A percentile compares a stretch with the other conserved stretches of the same genome.
Evolutionary conservation across 2,113 vertebrate species (phyloP).

Genomic region (Erythrolamprus reginae): DNA sequence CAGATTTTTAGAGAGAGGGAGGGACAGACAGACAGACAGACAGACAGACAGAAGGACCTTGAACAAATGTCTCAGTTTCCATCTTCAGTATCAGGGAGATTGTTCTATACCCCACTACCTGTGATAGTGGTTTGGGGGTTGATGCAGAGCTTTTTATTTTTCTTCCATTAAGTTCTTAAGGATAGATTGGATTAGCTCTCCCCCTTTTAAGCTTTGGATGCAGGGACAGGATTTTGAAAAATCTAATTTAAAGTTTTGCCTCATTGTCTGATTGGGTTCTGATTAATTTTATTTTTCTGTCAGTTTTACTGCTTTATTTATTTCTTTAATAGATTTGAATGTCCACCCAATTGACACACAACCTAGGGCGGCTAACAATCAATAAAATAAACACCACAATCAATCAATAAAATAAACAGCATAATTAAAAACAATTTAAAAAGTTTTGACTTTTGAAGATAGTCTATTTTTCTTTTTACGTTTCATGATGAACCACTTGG

Average conservation of each 20-base stretch:
- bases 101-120: background rate
- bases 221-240: background rate
- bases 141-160: background rate
- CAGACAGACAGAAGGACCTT: background rate
- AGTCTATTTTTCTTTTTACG: background rate
- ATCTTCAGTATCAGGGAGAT: background rate
- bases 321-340: background rate
- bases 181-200: background rate
- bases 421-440: background rate
- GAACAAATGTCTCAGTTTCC: background rate
- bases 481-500: background rate
- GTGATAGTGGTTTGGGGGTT: background rate
- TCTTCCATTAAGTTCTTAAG: background rate
- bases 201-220: background rate
- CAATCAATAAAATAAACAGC: background rate
- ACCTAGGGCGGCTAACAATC: background rate
- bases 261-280: background rate
- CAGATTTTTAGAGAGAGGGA: background rate
- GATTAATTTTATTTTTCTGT: background rate
- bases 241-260: background rate
- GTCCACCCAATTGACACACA: background rate
- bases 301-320: background rate
- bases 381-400: background rate
- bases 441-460: background rate
- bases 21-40: too few species aligned